A percentile compares a stretch with the other conserved stretches of the same genome.
These are phyloP conservation scores for Ophiodon elongatus DNA, from an alignment of 2,113 vertebrate genomes.

Conservation along the genomic window DNA sequence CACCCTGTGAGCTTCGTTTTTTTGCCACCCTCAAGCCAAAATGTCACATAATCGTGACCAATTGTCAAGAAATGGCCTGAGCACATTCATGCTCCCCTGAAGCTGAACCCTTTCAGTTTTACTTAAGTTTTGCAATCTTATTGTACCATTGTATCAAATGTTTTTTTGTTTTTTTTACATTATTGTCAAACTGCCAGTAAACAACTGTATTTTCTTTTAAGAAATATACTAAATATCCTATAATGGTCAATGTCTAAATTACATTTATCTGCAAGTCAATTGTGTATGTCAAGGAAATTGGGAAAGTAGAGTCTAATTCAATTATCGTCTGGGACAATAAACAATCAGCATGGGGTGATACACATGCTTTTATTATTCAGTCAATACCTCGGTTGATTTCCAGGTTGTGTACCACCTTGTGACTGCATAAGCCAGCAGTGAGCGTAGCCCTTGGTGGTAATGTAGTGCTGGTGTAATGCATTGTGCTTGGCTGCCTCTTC, in stretches of 20 bases:
- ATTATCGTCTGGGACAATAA: not conserved
- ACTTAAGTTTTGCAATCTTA: no score
- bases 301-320: not conserved
- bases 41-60: not conserved
- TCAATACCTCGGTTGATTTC: slow-evolving; percentile 16
- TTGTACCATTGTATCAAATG: no score
- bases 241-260: not conserved
- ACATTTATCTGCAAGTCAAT: not conserved
- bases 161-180: not conserved
- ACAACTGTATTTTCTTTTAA: not conserved
- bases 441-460: slow-evolving; percentile 65
- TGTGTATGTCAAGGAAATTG: not conserved
- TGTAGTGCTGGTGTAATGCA: slow-evolving; percentile 77
- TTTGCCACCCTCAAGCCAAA: not conserved
- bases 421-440: slow-evolving; percentile 45
- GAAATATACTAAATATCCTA: not conserved
- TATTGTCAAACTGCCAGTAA: not conserved
- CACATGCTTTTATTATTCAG: not conserved
- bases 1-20: not conserved
- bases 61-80: not conserved
- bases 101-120: not conserved
- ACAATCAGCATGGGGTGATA: not conserved
- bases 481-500: slow-evolving; percentile 85
- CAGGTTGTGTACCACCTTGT: slow-evolving; percentile 50
- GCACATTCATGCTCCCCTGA: not conserved